phyloP scores from a whole-genome alignment of 2,888 invertebrate genomes.

The Tachina lurida region DNA sequence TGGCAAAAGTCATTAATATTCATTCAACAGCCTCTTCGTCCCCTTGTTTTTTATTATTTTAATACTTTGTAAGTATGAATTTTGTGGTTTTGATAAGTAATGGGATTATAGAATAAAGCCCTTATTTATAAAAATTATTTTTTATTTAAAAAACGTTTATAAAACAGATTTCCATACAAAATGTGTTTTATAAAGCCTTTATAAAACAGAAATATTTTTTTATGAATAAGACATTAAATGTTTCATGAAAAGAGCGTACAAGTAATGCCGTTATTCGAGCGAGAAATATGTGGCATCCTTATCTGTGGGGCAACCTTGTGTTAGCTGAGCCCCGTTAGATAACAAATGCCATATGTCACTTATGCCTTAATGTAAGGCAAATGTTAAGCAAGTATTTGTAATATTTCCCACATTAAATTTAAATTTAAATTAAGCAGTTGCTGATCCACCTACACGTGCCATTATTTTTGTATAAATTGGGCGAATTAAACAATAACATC shows the following conservation, averaged over 20 bases:
- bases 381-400: too few relatives aligned
- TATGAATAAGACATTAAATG: not conserved
- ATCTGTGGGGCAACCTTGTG: too few relatives aligned
- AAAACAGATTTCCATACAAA: not conserved
- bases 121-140: not conserved
- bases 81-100: not conserved
- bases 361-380: too few relatives aligned
- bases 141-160: too few relatives aligned
- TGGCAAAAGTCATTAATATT: constrained; percentile 18
- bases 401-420: too few relatives aligned
- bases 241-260: too few relatives aligned
- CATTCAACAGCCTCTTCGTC: not conserved
- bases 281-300: too few relatives aligned
- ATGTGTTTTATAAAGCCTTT: too few relatives aligned
- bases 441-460: not conserved
- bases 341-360: too few relatives aligned
- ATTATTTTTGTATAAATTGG: not conserved
- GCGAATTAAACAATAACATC: constrained; percentile 29
- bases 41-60: constrained; percentile 10
- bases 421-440: not conserved
- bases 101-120: not conserved
- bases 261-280: too few relatives aligned
- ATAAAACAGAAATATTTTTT: too few relatives aligned
- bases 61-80: not conserved
- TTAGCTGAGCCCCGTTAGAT: too few relatives aligned